These are phyloP conservation scores for Melanitta fusca DNA, from an alignment of 2,797 vertebrate genomes.

Conservation along the genomic window DNA sequence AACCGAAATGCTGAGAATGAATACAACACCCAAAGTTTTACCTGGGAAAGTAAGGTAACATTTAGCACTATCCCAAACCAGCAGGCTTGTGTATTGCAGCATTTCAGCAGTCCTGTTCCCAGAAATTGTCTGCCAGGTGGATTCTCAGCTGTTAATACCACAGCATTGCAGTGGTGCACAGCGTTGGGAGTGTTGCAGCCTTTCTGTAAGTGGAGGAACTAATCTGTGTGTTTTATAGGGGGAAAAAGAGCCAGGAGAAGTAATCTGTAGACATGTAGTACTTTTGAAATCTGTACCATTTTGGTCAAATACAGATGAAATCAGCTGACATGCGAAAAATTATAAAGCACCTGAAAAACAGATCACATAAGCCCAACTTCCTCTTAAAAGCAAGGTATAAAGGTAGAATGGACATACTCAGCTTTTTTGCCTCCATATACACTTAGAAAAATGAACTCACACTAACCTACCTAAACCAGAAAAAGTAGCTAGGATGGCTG, in stretches of 20 bases:
- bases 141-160: background rate
- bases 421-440: background rate
- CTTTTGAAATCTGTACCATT: background rate
- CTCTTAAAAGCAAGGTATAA: background rate
- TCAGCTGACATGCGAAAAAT: background rate
- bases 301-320: background rate
- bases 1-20: background rate
- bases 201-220: background rate
- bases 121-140: background rate
- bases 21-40: background rate
- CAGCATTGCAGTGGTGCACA: background rate
- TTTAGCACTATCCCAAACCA: background rate
- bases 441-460: background rate
- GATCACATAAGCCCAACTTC: background rate
- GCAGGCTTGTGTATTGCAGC: background rate
- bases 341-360: background rate
- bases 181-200: rapidly evolving
- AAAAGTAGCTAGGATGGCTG: background rate
- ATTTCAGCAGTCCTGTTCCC: background rate
- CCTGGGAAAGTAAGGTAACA: background rate
- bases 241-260: background rate
- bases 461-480: background rate
- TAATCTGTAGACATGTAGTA: background rate
- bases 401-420: background rate
- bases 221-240: background rate